Evolutionary conservation across 2,888 invertebrate species (phyloP), one percentile per base, ranked within the genome.

Genomic region (Idaea biselata): DNA sequence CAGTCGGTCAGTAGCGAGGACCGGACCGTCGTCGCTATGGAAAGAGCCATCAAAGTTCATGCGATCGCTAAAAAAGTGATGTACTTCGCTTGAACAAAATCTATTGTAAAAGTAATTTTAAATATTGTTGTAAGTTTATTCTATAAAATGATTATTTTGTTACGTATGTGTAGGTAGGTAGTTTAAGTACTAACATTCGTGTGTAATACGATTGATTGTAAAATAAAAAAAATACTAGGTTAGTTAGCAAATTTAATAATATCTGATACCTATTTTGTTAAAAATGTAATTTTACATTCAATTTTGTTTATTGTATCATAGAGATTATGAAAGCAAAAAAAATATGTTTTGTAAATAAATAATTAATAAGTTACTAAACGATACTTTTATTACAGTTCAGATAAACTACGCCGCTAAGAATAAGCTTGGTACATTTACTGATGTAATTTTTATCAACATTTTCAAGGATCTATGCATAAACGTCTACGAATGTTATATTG

Each of bases 51-150:
- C 77, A 99, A 99, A 53, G 99, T 99, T 66, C 99, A 99, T 93
- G 98, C 99, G 53, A 99, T 99, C 91, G 99, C 99, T 82, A 99
- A 99, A 93, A 98, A 99, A 94, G 99, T 99, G 88, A 99, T 99
- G 99, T 99, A 99, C 94, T 99, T 99, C 93, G 99, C 99, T 87
- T 99, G 66, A 68, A 55, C 18, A 17, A 5, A 44, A 44, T 33
- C 25, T 25, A 25, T 25, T 25, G 25, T 25, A 25, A 25, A 5
- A 25, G 25, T 44, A 44, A 8, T 8, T 44, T 44, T 44, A 44
- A 44, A 44, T 44, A 44, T 44, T 44, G 11, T 44, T 44, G 11
- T 44, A 44, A 44, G 44, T 44, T 44, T 8, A 44, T 44, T 14
- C 3, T 44, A 0, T 44, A 44, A 44, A 44, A 8, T 44, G 11